Evolutionary conservation across 1,140 invertebrate genomes (phyloP).

Genomic region (Drosophila saltans): DNA sequence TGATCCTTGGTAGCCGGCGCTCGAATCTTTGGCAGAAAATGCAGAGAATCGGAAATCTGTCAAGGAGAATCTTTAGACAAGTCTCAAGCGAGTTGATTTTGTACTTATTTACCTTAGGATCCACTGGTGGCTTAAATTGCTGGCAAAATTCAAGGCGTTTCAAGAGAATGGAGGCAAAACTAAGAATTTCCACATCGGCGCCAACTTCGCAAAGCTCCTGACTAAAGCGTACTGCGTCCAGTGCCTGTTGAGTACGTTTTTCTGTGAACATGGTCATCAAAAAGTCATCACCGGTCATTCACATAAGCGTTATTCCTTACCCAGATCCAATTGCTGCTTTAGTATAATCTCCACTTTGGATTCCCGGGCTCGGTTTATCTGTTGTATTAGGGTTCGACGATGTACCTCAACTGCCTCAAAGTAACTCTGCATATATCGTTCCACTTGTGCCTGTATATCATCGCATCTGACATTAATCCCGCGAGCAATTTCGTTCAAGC

Average conservation of each 20-base stretch:
- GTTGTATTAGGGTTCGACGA: conserved; percentile 84
- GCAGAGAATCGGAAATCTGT: conserved; percentile 83
- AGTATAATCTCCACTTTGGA: conserved; percentile 84
- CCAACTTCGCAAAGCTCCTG: conserved; percentile 87
- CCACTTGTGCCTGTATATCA: conserved; percentile 86
- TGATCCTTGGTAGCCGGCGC: conserved; percentile 77
- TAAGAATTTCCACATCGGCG: conserved; percentile 88
- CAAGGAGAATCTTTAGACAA: not conserved
- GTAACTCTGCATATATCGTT: conserved; percentile 86
- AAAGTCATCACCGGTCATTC: too few species aligned
- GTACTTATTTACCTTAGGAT: conserved; percentile 69
- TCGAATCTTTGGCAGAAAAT: conserved; percentile 84
- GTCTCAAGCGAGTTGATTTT: not conserved
- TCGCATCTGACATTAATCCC: conserved; percentile 84
- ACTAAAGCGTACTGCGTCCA: conserved; percentile 85
- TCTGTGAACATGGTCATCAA: conserved; percentile 38
- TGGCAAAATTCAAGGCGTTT: conserved; percentile 86
- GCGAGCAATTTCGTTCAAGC: conserved; percentile 80
- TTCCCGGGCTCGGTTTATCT: conserved; percentile 83
- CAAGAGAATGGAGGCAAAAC: conserved; percentile 86
- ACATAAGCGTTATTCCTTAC: conserved; percentile 66
- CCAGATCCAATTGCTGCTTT: conserved; percentile 83
- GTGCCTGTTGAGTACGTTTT: conserved; percentile 79
- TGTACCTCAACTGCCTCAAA: conserved; percentile 86
- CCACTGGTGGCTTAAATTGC: conserved; percentile 83